Evolutionary conservation across 1,140 invertebrate species (phyloP).

Genomic region (Listronotus oregonensis): DNA sequence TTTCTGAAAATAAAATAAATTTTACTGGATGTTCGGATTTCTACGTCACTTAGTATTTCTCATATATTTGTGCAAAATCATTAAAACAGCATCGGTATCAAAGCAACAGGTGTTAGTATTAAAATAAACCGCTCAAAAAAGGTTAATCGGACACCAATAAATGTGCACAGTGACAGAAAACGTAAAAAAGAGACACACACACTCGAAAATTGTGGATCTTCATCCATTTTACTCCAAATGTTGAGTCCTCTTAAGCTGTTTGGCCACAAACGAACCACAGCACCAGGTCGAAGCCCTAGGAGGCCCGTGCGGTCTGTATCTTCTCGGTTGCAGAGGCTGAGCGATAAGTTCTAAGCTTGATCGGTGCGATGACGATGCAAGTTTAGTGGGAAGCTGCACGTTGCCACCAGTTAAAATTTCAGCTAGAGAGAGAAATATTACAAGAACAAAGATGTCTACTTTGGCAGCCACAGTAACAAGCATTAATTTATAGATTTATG

Average conservation of each 20-base stretch:
- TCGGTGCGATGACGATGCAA: slow-evolving; percentile 59
- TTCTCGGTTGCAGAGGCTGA: slow-evolving; percentile 51
- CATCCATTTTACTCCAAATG: slow-evolving; percentile 59
- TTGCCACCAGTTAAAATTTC: slow-evolving; percentile 67
- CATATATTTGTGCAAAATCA: neutral
- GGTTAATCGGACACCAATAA: neutral
- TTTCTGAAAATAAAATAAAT: too few relatives aligned
- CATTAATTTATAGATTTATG: too few relatives aligned
- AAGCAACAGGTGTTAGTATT: too few relatives aligned
- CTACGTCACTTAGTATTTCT: too few relatives aligned
- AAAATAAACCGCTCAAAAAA: too few relatives aligned
- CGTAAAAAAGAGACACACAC: slow-evolving; percentile 20
- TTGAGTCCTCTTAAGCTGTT: slow-evolving; percentile 64
- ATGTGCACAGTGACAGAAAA: neutral
- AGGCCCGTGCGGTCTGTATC: slow-evolving; percentile 55
- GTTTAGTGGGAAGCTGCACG: slow-evolving; percentile 67
- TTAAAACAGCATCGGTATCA: too few relatives aligned
- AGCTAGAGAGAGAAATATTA: slow-evolving; percentile 19
- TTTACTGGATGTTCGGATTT: too few relatives aligned
- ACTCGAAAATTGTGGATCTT: neutral
- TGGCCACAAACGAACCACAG: slow-evolving; percentile 64
- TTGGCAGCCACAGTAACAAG: neutral
- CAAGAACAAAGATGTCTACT: neutral
- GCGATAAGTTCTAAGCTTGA: slow-evolving; percentile 55
- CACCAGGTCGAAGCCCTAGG: slow-evolving; percentile 66